phyloP scores from a whole-genome alignment of 2,888 invertebrate genomes.

The Busseola fusca region DNA sequence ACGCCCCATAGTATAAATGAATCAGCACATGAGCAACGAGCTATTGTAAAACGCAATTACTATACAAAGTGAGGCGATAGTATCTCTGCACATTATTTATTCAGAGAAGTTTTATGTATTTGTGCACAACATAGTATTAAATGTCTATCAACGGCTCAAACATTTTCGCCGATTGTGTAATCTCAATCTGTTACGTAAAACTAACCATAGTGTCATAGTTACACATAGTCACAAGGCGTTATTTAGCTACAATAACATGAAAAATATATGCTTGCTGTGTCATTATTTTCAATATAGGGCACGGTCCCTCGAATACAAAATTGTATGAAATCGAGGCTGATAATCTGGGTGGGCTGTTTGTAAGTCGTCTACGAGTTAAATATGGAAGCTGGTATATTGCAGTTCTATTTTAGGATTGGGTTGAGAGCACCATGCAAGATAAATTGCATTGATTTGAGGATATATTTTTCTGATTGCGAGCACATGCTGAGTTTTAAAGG shows the following conservation, averaged over 20 bases:
- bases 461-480: background rate
- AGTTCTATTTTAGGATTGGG: background rate
- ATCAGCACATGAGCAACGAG: constrained; percentile 38
- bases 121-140: constrained; percentile 60
- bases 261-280: constrained; percentile 24
- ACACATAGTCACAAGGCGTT: constrained; percentile 9
- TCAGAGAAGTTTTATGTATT: constrained; percentile 56
- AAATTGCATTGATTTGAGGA: background rate
- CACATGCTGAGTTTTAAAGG: background rate
- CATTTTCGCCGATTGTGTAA: constrained; percentile 54
- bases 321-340: background rate
- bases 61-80: constrained; percentile 56
- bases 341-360: too few species aligned
- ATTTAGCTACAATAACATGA: constrained; percentile 30
- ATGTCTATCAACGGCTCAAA: constrained; percentile 56
- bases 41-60: constrained; percentile 39
- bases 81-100: constrained; percentile 66
- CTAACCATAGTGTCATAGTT: constrained; percentile 23
- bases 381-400: background rate
- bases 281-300: constrained; percentile 28
- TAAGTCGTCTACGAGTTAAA: background rate
- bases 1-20: constrained; percentile 29
- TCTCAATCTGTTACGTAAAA: constrained; percentile 43
- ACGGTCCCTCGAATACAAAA: constrained; percentile 6
- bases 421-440: background rate